These are phyloP conservation scores for Hiodon alosoides DNA, from an alignment of 2,113 vertebrate species.

Conservation along the genomic window DNA sequence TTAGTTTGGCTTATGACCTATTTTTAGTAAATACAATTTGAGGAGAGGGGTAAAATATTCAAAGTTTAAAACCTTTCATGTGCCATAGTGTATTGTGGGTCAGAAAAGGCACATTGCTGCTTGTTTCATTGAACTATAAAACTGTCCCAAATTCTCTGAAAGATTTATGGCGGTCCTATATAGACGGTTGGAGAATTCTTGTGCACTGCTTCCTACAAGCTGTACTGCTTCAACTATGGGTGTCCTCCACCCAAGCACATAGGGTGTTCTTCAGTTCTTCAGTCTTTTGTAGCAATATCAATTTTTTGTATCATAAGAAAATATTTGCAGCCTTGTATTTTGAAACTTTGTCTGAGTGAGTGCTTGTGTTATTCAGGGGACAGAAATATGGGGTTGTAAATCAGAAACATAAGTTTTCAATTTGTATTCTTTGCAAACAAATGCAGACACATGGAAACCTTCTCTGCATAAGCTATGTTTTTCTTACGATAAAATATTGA, in stretches of 20 bases:
- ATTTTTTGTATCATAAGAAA: too few relatives aligned
- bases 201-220: constrained; percentile 45
- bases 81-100: constrained; percentile 39
- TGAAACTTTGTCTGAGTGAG: too few relatives aligned
- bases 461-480: too few relatives aligned
- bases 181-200: constrained; percentile 49
- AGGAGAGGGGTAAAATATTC: constrained; percentile 21
- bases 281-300: too few relatives aligned
- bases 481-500: too few relatives aligned
- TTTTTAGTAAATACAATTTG: constrained; percentile 3
- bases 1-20: not conserved
- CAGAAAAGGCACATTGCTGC: constrained; percentile 36
- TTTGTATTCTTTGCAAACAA: too few relatives aligned
- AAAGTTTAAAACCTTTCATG: constrained; percentile 35
- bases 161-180: constrained; percentile 44
- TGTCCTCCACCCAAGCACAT: constrained; percentile 31
- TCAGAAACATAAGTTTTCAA: too few relatives aligned
- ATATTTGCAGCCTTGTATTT: too few relatives aligned
- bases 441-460: too few relatives aligned
- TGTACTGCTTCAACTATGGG: constrained; percentile 37
- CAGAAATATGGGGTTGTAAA: too few relatives aligned
- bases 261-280: not conserved
- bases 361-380: too few relatives aligned
- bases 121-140: constrained; percentile 43
- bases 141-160: constrained; percentile 49